phyloP scores from a whole-genome alignment of 1,140 invertebrate genomes.

The Drosophila pseudoobscura region DNA sequence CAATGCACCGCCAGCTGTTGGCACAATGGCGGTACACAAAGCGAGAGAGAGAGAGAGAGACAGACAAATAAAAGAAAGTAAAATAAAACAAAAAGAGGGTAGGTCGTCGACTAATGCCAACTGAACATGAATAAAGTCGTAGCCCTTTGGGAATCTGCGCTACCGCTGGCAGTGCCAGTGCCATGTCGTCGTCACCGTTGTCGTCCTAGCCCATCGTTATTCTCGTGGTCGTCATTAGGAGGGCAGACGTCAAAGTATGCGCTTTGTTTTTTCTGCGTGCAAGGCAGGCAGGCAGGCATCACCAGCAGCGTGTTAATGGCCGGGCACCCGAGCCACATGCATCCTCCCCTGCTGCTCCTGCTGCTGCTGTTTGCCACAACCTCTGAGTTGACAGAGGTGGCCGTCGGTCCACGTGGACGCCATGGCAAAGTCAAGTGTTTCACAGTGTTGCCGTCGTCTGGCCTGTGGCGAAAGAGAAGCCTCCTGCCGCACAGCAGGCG shows the following conservation, averaged over 20 bases:
- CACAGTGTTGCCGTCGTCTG: constrained; percentile 32
- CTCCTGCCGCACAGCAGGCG: constrained; percentile 31
- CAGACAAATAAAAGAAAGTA: constrained; percentile 48
- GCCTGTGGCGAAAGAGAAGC: constrained; percentile 46
- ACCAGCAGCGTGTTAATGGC: constrained; percentile 69
- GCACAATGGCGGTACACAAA: constrained; percentile 55
- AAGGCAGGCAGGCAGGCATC: constrained; percentile 22
- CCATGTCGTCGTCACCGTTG: constrained; percentile 38
- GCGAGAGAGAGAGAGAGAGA: not conserved
- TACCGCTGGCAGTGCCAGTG: constrained; percentile 12
- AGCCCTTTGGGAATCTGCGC: constrained; percentile 52
- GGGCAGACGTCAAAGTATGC: constrained; percentile 77
- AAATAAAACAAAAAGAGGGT: constrained; percentile 44
- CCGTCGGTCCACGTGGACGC: constrained; percentile 31
- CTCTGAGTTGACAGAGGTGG: constrained; percentile 29
- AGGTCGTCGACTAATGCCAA: constrained; percentile 65
- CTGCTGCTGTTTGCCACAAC: constrained; percentile 12
- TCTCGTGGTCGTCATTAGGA: constrained; percentile 80
- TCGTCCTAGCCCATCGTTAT: constrained; percentile 31
- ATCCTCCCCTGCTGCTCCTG: constrained; percentile 9
- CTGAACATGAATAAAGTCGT: constrained; percentile 72
- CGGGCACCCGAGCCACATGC: constrained; percentile 37
- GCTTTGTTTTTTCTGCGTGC: constrained; percentile 62
- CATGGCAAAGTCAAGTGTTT: constrained; percentile 48
- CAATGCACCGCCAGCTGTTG: constrained; percentile 40